Percentiles rank a stretch among this genome's conserved stretches.
These are phyloP conservation scores for Diogma glabrata DNA, from an alignment of 2,888 invertebrate genomes.

Conservation along the genomic window DNA sequence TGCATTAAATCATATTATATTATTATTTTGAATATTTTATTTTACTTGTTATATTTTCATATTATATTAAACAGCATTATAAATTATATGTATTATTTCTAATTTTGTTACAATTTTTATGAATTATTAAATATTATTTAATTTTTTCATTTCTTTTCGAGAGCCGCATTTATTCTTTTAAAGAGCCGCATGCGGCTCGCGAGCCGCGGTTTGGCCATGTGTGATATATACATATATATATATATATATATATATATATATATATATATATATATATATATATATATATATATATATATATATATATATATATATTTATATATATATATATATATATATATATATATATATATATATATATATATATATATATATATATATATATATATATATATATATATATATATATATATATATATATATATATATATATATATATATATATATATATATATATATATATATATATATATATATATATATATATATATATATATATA, in stretches of 20 bases:
- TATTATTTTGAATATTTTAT: too few relatives aligned
- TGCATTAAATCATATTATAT: too few relatives aligned
- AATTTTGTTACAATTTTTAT: too few relatives aligned
- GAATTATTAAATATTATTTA: too few relatives aligned
- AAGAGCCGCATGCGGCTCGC: background rate
- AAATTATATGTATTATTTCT: too few relatives aligned
- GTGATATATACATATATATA: background rate
- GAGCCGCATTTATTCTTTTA: too few relatives aligned
- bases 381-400: background rate
- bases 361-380: constrained; percentile 3
- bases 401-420: background rate
- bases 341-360: constrained; percentile 5
- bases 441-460: background rate
- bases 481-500: background rate
- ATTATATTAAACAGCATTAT: too few relatives aligned
- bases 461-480: background rate
- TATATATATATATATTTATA: constrained; percentile 4
- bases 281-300: constrained; percentile 4
- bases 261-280: constrained; percentile 3
- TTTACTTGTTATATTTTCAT: too few relatives aligned
- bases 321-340: constrained; percentile 5
- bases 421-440: background rate
- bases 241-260: background rate
- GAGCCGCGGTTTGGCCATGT: background rate
- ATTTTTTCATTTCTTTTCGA: too few relatives aligned